These are phyloP conservation scores for Peucedramus taeniatus DNA, from an alignment of 2,113 vertebrate genomes.

Conservation along the genomic window DNA sequence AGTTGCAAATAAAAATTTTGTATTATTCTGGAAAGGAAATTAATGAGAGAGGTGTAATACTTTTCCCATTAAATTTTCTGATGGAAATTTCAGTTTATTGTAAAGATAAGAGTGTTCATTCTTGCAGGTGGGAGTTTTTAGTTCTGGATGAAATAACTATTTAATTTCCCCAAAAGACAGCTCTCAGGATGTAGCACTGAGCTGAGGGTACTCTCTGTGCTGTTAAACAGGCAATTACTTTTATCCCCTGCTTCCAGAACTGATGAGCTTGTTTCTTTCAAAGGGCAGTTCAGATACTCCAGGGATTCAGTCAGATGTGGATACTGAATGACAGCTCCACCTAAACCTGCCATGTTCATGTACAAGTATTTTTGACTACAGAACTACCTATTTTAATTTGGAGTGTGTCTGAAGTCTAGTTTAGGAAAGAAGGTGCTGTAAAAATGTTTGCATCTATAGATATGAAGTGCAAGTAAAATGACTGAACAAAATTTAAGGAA, in stretches of 20 bases:
- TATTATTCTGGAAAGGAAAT: not conserved
- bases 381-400: not conserved
- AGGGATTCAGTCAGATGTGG: not conserved
- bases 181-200: not conserved
- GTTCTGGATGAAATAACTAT: not conserved
- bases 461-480: not conserved
- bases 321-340: not conserved
- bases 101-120: not conserved
- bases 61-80: constrained; percentile 11
- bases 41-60: not conserved
- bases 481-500: not conserved
- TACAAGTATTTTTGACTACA: not conserved
- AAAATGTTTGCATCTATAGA: not conserved
- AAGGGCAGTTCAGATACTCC: not conserved
- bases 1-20: not conserved
- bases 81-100: not conserved
- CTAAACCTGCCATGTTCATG: not conserved
- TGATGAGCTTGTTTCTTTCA: not conserved
- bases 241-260: not conserved
- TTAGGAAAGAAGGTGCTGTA: not conserved
- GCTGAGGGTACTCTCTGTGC: not conserved
- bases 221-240: not conserved
- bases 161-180: not conserved
- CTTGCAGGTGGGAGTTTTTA: not conserved
- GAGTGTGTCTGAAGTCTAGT: not conserved